Conservation (phyloP, 2,888 invertebrate species). For the Epinotia ramella region DNA sequence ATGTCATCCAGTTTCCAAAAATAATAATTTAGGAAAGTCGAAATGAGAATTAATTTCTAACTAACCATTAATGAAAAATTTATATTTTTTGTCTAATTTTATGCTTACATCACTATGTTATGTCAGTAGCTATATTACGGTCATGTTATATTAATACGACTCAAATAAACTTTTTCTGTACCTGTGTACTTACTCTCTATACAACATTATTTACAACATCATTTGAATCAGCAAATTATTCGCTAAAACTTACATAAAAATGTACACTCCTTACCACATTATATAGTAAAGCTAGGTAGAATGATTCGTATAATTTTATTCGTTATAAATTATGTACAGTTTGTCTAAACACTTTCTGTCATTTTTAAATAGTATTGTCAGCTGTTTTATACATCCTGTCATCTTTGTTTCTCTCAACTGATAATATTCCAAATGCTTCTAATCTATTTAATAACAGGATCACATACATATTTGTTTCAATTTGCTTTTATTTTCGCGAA, state of each 20-base stretch:
- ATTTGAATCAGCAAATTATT: constrained; percentile 60
- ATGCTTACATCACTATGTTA: constrained; percentile 58
- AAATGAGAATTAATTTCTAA: constrained; percentile 74
- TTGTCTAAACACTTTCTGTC: constrained; percentile 72
- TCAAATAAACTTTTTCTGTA: constrained; percentile 51
- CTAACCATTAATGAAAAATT: constrained; percentile 69
- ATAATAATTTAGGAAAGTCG: constrained; percentile 44
- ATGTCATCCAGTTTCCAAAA: constrained; percentile 7
- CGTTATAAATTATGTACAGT: constrained; percentile 66
- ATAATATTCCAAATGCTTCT: constrained; percentile 46
- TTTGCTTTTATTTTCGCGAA: not conserved
- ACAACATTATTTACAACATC: constrained; percentile 70
- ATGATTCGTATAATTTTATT: constrained; percentile 80
- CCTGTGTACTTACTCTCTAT: constrained; percentile 51
- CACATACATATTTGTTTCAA: constrained; percentile 2
- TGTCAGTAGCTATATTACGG: constrained; percentile 54
- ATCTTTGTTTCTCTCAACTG: constrained; percentile 62
- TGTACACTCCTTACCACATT: constrained; percentile 72
- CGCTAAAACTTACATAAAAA: constrained; percentile 71
- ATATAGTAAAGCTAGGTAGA: constrained; percentile 73
- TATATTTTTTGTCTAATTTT: constrained; percentile 62
- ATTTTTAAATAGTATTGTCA: constrained; percentile 82
- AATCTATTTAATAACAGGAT: constrained; percentile 37
- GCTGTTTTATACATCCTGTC: constrained; percentile 78
- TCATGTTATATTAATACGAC: constrained; percentile 37